Base-by-base conservation (phyloP, 2,113 vertebrate genomes). In the Austrofundulus limnaeus region DNA sequence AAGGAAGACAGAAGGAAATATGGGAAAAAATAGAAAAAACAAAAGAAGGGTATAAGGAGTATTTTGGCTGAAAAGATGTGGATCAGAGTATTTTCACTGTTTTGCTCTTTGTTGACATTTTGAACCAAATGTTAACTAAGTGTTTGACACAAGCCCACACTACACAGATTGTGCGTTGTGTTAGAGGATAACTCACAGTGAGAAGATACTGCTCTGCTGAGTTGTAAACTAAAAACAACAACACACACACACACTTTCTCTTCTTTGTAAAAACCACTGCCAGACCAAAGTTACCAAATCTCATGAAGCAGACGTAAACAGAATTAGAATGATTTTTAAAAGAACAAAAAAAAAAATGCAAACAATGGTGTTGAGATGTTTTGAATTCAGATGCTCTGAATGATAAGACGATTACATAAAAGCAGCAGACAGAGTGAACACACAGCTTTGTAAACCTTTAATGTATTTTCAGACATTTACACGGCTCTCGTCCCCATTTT, bases 301-400 rank as follows among this genome's bases (percentile, higher is more conserved):
- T 25, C 25, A 34, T 13, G 34, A 46, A 59, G 57, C 41, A 59
- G 56, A 59, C 46, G 43, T 11, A 59, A 25, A 45, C 14, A 10
- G 10, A 34, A 34, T 5, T 17, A 45, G 14, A 4, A 8, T 11
- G 2, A 8, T 1, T 20, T 12, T 34, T 12, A 14, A 15, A 46
- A 41, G 54, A 69, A 78, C 54, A 28, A 72, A 54, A 19, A 7
- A n/a, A n/a, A n/a, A 28, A 28, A 0, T 11, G 4, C n/a, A 46
- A 0, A 38, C 12, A 14, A 56, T 14, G 10, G 17, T 60, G 28
- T 28, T 13, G 50, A 42, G 20, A 23, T 16, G 21, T 58, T 48
- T 31, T 58, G 7, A 2, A 21, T 20, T 23, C 15, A 3, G 5
- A 15, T 48, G 20, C 1, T 1, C 11, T 45, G 4, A 51, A 41